Percentiles rank a stretch among this genome's conserved stretches.
These are phyloP conservation scores for Cherax quadricarinatus DNA, from an alignment of 1,140 invertebrate genomes.

Conservation along the genomic window DNA sequence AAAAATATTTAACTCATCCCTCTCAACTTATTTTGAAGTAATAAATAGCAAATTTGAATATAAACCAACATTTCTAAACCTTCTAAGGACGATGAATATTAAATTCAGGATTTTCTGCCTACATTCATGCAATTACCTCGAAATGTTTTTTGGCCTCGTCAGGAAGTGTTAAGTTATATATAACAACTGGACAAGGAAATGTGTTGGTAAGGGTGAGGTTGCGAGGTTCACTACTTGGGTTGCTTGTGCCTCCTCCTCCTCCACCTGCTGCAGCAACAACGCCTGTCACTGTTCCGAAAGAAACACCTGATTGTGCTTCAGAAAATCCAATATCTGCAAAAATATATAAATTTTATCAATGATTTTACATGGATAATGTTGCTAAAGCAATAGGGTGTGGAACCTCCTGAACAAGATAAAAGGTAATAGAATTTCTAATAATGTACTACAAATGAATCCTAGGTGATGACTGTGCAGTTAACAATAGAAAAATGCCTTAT, in stretches of 20 bases:
- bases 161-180: slow-evolving; percentile 84
- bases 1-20: too few species aligned
- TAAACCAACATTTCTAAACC: too few species aligned
- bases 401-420: too few species aligned
- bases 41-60: too few species aligned
- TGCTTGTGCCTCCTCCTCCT: slow-evolving; percentile 24
- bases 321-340: slow-evolving; percentile 3
- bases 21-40: too few species aligned
- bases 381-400: background rate
- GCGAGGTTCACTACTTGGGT: slow-evolving; percentile 74
- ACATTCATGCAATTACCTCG: slow-evolving; percentile 39
- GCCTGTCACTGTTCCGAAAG: slow-evolving; percentile 28
- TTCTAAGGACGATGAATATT: too few species aligned
- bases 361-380: background rate
- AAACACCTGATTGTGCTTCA: slow-evolving; percentile 15
- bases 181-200: slow-evolving; percentile 83
- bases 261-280: slow-evolving; percentile 21
- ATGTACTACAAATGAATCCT: too few species aligned
- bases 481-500: too few species aligned
- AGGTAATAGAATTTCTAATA: too few species aligned
- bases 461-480: too few species aligned
- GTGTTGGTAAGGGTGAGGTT: slow-evolving; percentile 84
- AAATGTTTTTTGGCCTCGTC: slow-evolving; percentile 78
- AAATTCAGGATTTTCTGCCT: too few species aligned
- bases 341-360: background rate